phyloP scores from a whole-genome alignment of 2,797 vertebrate genomes.

The Buceros bicornis region DNA sequence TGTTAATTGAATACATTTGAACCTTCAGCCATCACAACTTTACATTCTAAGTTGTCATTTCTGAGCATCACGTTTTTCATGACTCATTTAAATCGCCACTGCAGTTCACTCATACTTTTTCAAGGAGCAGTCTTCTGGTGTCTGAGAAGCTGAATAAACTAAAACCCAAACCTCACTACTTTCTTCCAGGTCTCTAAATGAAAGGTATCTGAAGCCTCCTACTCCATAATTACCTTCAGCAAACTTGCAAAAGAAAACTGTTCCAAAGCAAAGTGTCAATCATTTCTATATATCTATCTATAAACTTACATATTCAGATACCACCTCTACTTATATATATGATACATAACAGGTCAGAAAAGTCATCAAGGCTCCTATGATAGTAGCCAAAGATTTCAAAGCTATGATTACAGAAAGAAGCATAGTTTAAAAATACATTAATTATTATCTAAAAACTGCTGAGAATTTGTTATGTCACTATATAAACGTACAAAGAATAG shows the following conservation, averaged over 20 bases:
- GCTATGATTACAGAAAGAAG: not conserved
- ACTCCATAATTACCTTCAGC: not conserved
- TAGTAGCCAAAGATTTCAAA: not conserved
- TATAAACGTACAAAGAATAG: not conserved
- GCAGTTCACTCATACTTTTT: not conserved
- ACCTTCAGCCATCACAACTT: not conserved
- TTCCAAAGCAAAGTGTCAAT: not conserved
- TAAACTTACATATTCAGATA: not conserved
- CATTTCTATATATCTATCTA: not conserved
- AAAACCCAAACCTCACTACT: not conserved
- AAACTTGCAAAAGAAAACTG: not conserved
- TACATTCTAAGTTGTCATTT: not conserved
- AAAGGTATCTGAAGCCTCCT: not conserved
- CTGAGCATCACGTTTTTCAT: not conserved
- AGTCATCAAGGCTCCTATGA: not conserved
- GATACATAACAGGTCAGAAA: not conserved
- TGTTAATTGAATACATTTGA: not conserved
- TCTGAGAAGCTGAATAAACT: not conserved
- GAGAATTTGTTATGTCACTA: not conserved
- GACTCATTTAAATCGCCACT: not conserved
- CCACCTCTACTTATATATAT: not conserved
- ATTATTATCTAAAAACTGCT: not conserved
- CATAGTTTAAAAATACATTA: not conserved
- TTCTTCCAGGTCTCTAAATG: not conserved
- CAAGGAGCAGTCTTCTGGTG: not conserved